A percentile compares a stretch with the other conserved stretches of the same genome.
Conservation (phyloP, 1,140 invertebrate genomes). For the Lepidurus couesii region DNA sequence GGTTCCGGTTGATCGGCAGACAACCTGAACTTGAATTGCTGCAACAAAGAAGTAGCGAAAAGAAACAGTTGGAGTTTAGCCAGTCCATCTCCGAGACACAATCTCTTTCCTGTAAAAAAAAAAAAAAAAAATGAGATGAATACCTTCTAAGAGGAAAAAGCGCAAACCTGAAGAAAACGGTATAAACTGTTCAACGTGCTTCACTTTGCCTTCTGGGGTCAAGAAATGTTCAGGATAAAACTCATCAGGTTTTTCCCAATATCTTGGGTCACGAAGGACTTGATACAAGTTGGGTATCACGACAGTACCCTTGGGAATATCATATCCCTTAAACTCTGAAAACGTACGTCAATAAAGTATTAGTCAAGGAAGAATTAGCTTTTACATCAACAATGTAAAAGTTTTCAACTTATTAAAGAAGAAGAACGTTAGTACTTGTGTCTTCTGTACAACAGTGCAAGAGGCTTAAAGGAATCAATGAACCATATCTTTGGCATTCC, state of each 20-base stretch:
- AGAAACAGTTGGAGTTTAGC: slow-evolving; percentile 13
- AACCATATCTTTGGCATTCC: slow-evolving; percentile 22
- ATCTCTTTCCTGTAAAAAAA: slow-evolving; percentile 13
- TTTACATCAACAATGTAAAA: too few relatives aligned
- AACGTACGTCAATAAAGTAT: too few relatives aligned
- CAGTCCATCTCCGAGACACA: slow-evolving; percentile 12
- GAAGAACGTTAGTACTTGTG: background rate
- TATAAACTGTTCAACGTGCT: background rate
- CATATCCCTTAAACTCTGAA: background rate
- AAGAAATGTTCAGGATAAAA: background rate
- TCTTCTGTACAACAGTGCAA: background rate
- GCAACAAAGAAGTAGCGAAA: slow-evolving; percentile 18
- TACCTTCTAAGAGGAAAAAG: background rate
- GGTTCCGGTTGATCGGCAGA: too few relatives aligned
- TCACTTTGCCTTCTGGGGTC: too few relatives aligned
- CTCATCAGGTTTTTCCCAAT: background rate
- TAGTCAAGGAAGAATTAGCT: too few relatives aligned
- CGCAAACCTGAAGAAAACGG: background rate
- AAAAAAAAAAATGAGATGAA: background rate
- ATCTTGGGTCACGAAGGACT: slow-evolving; percentile 22
- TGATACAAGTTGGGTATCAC: too few relatives aligned
- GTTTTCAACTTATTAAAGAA: too few relatives aligned
- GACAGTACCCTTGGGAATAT: too few relatives aligned
- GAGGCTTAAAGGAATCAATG: background rate
- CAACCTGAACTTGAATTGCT: background rate